Base-by-base conservation (phyloP, 2,113 vertebrate genomes). In the Nymphicus hollandicus region DNA sequence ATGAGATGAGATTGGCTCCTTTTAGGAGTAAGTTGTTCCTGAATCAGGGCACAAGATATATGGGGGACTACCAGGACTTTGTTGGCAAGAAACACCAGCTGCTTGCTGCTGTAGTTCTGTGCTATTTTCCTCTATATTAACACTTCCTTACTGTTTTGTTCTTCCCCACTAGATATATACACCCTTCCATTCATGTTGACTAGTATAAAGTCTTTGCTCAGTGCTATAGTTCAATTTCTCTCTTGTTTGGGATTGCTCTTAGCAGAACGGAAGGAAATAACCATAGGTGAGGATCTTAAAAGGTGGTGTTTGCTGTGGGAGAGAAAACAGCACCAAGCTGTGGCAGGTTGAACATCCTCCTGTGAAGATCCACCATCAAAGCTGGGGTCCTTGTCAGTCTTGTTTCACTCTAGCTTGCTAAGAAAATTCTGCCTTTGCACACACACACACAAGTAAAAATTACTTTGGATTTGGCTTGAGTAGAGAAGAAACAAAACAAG, bases 231-330 rank as follows among this genome's bases (percentile, higher is more conserved):
- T 94, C 71, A 86, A 52, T 53, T 89, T 73, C 13, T 86, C 31
- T 89, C 47, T 92, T 72, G 19, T 95, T 43, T 81, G 55, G 61
- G 31, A 27, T 27, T 69, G 49, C 88, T 91, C 77, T 88, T 96
- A 84, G 91, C 77, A 86, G 74, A 78, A 81, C 18, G 20, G 79
- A 83, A 94, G 76, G 55, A 80, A 92, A 95, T 86, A 95, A 65
- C 94, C 72, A 79, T 46, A 88, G 91, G 58, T 92, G 70, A 79
- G 70, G 88, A 79, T 96, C 69, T 92, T 94, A 94, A 95, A 95
- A 96, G 76, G 29, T 87, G 17, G 23, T 77, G 35, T 91, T 95
- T 96, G 41, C 83, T 82, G 91, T 81, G 55, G 46, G 55, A 92
- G 61, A 86, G 88, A 89, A 86, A 92, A 91, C 29, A 87, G 88